A percentile compares a stretch with the other conserved stretches of the same genome.
phyloP scores from a whole-genome alignment of 2,888 invertebrate genomes.

The Girardia tigrina region DNA sequence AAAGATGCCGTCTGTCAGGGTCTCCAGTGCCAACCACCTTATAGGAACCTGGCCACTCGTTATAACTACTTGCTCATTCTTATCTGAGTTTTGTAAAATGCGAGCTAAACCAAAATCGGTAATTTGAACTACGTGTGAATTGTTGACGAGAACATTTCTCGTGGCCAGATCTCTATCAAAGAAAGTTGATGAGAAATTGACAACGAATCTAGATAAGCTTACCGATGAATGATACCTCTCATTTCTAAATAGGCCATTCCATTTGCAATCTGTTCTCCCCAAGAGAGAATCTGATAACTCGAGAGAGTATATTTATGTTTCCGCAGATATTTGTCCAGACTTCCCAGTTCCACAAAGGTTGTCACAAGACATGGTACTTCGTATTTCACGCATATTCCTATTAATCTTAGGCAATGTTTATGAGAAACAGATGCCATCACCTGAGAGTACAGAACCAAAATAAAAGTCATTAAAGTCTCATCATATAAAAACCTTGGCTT shows the following conservation, averaged over 20 bases:
- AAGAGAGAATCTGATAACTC: slow-evolving; percentile 48
- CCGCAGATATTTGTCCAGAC: slow-evolving; percentile 30
- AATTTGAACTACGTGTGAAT: slow-evolving; percentile 31
- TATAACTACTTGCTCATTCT: slow-evolving; percentile 28
- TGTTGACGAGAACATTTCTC: slow-evolving; percentile 73
- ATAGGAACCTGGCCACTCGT: slow-evolving; percentile 31
- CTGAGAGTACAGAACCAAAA: background rate
- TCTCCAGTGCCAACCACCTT: slow-evolving; percentile 33
- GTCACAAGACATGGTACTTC: slow-evolving; percentile 33
- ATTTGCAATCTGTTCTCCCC: slow-evolving; percentile 83
- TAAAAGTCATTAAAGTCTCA: background rate
- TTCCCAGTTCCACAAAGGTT: slow-evolving; percentile 32
- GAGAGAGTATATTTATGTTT: background rate
- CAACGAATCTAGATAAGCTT: no score
- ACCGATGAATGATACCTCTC: slow-evolving; percentile 76
- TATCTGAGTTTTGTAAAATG: slow-evolving; percentile 14
- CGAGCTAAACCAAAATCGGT: slow-evolving; percentile 35
- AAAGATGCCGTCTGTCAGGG: background rate
- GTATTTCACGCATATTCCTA: slow-evolving; percentile 34
- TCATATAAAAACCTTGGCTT: slow-evolving; percentile 33
- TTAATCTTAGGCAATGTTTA: slow-evolving; percentile 35
- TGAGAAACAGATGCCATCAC: slow-evolving; percentile 36
- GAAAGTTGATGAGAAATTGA: background rate
- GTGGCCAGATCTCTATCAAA: slow-evolving; percentile 73
- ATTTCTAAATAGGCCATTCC: slow-evolving; percentile 94